Evolutionary conservation across 2,113 vertebrate species (phyloP).

Genomic region (Platysternon megacephalum): DNA sequence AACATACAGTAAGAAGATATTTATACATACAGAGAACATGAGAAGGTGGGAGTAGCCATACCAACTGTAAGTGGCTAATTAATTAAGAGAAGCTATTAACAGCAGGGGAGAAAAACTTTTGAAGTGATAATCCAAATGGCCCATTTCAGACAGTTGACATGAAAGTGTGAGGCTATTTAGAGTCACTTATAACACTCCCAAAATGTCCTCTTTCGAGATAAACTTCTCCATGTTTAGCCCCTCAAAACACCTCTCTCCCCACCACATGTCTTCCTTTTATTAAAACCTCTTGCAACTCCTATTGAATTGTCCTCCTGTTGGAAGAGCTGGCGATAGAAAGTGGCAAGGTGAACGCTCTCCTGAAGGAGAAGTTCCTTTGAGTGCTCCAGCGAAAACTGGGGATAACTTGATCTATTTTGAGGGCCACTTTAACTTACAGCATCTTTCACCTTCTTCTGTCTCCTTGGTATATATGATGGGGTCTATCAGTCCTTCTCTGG

Average conservation of each 20-base stretch:
- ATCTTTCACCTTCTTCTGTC: background rate
- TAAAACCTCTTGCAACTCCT: background rate
- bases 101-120: too few species aligned
- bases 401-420: background rate
- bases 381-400: background rate
- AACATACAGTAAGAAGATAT: too few species aligned
- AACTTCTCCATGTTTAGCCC: background rate
- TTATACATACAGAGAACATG: too few species aligned
- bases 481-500: background rate
- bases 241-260: too few species aligned
- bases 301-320: background rate
- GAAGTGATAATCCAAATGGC: too few species aligned
- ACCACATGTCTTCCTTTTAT: background rate
- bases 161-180: too few species aligned
- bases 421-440: background rate
- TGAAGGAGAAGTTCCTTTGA: background rate
- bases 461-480: background rate
- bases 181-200: accelerated
- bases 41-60: too few species aligned
- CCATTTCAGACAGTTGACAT: too few species aligned
- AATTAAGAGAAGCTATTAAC: too few species aligned
- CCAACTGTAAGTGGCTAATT: too few species aligned
- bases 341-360: background rate
- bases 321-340: background rate
- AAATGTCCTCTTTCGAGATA: background rate